A percentile compares a stretch with the other conserved stretches of the same genome.
These are phyloP conservation scores for Neodiprion lecontei DNA, from an alignment of 1,140 invertebrate species.

Conservation along the genomic window DNA sequence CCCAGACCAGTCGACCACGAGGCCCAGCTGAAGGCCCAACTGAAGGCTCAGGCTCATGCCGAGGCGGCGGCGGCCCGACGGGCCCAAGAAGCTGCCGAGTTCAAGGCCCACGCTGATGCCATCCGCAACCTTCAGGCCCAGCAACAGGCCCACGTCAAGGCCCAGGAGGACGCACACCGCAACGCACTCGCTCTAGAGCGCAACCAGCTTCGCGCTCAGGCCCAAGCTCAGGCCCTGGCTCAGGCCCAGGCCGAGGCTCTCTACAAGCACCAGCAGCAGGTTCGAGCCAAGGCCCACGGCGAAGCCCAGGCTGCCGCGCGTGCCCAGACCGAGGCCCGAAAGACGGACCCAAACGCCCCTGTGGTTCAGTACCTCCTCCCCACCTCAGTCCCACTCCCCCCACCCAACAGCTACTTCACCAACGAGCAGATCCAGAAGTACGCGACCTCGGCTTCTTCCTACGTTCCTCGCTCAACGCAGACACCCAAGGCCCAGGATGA, in stretches of 20 bases:
- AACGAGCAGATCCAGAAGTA: slow-evolving; percentile 49
- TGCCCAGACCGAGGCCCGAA: slow-evolving; percentile 47
- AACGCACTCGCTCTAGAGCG: slow-evolving; percentile 54
- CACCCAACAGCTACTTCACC: slow-evolving; percentile 48
- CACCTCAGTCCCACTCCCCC: slow-evolving; percentile 43
- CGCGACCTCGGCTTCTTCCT: slow-evolving; percentile 48
- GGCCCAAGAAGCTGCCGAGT: slow-evolving; percentile 50
- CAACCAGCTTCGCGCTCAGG: slow-evolving; percentile 53
- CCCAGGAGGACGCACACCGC: slow-evolving; percentile 54
- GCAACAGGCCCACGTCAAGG: slow-evolving; percentile 52
- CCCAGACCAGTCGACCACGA: slow-evolving; percentile 48
- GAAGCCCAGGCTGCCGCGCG: slow-evolving; percentile 49
- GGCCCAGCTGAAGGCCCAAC: slow-evolving; percentile 46
- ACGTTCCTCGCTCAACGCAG: slow-evolving; percentile 46
- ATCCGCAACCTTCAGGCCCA: slow-evolving; percentile 54
- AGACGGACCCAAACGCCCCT: slow-evolving; percentile 48
- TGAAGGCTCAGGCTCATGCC: slow-evolving; percentile 50
- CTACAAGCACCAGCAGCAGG: slow-evolving; percentile 49
- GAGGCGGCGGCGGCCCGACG: slow-evolving; percentile 51
- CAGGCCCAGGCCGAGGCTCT: slow-evolving; percentile 56
- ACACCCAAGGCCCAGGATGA: slow-evolving; percentile 27
- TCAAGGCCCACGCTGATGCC: slow-evolving; percentile 57
- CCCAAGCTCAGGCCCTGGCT: slow-evolving; percentile 54
- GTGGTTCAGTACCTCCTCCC: slow-evolving; percentile 55
- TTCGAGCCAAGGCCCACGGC: slow-evolving; percentile 49